Conservation (phyloP, 2,888 invertebrate species). For the Mesorhabditis spiculigera region DNA sequence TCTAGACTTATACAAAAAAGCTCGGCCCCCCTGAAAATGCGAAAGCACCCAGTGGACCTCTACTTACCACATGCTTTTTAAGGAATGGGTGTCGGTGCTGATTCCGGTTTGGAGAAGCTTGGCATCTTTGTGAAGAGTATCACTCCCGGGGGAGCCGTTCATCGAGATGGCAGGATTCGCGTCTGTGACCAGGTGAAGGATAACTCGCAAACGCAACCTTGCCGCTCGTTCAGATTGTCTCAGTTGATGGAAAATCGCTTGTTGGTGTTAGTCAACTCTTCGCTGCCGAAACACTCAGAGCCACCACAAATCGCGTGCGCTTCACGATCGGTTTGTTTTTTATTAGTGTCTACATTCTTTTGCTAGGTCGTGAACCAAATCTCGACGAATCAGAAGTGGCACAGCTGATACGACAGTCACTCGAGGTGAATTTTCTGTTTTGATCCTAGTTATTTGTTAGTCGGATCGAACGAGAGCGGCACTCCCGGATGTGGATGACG, state of each 20-base stretch:
- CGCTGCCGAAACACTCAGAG: conserved; percentile 90
- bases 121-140: conserved; percentile 99
- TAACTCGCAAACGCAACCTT: conserved; percentile 62
- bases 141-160: conserved; percentile 90
- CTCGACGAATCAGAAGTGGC: conserved; percentile 96
- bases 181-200: conserved; percentile 26
- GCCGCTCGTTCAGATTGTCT: conserved; percentile 83
- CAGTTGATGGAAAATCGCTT: conserved; percentile 90
- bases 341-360: too few species aligned
- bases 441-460: background rate
- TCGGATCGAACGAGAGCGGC: background rate
- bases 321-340: conserved; percentile 54
- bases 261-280: conserved; percentile 98
- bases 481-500: conserved; percentile 23
- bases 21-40: too few species aligned
- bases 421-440: conserved; percentile 71
- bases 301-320: conserved; percentile 87
- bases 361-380: conserved; percentile 78
- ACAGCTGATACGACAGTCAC: conserved; percentile 85
- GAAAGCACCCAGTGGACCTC: background rate
- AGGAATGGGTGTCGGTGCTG: conserved; percentile 95
- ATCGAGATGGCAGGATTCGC: conserved; percentile 59
- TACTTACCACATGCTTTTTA: background rate
- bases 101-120: conserved; percentile 77
- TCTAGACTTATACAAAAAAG: too few species aligned